Base-by-base conservation (phyloP, 2,113 vertebrate species). In the Eudyptes chrysolophus region DNA sequence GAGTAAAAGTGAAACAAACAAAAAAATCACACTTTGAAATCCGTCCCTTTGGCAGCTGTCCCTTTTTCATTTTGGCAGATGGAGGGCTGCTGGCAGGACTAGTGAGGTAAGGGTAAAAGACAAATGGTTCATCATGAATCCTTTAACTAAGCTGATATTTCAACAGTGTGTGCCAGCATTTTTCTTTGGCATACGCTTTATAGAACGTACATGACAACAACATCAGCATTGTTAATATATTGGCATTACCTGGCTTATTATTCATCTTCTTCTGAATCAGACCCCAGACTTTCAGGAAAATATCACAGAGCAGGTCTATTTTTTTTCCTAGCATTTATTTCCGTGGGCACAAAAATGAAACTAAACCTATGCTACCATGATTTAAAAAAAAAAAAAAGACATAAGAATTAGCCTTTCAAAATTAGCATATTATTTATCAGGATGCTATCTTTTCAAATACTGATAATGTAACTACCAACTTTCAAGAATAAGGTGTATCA, bases 91-190 rank as follows among this genome's bases (percentile, higher is more conserved):
- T 98, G 97, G 97, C 97, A 98, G 49, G 48, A 93, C 92, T 92
- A 89, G 84, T 95, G 90, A 96, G 83, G 83, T 94, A 95, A 97
- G 95, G 97, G 77, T 97, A 97, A 97, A 97, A 97, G 97, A 97
- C 92, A 97, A 98, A 97, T 94, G 95, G 94, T 94, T 97, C 94
- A 94, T 97, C 93, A 81, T 96, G 95, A 96, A 95, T 96, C 94
- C 94, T 97, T 97, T 97, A 97, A 97, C 95, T 97, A 97, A 97
- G 88, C 95, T 96, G 97, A 96, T 97, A 97, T 97, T 97, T 97
- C 97, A 97, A 95, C 88, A 93, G 65, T 6, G 5, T 3, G 29
- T 94, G 95, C 97, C 97, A 98, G 78, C 65, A 80, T 95, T 93
- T 96, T 97, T 94, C 88, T 97, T 94, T 97, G 89, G 94, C 92